Conservation (phyloP, 2,113 vertebrate genomes). For the Gavialis gangeticus region DNA sequence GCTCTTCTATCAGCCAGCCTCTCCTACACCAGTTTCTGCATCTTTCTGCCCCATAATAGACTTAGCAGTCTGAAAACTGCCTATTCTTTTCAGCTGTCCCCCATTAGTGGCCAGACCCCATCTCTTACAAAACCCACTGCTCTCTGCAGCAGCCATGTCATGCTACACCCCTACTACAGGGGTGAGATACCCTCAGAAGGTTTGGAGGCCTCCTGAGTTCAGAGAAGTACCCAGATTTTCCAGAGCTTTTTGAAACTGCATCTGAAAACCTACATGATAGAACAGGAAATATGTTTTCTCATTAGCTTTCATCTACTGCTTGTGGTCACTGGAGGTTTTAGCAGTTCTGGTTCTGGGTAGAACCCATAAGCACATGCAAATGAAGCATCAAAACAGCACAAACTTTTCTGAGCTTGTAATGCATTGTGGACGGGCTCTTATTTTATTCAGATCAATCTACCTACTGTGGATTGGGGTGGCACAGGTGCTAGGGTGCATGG, state of each 20-base stretch:
- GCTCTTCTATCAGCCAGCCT: not conserved
- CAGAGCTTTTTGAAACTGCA: no score
- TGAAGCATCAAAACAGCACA: not conserved
- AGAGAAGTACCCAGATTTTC: no score
- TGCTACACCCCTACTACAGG: not conserved
- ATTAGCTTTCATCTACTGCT: not conserved
- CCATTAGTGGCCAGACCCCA: not conserved
- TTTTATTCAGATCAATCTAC: fast-evolving
- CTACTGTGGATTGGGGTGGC: no score
- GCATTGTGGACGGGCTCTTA: not conserved
- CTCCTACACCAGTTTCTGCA: constrained; percentile 5
- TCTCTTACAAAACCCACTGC: not conserved
- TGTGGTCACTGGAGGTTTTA: not conserved
- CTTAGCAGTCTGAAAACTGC: not conserved
- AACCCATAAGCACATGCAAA: not conserved
- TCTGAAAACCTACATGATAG: no score
- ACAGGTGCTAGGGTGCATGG: no score
- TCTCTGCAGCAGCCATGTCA: not conserved
- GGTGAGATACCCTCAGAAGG: not conserved
- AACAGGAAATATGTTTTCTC: not conserved
- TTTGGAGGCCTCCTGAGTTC: not conserved
- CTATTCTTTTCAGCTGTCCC: not conserved
- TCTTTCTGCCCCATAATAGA: not conserved
- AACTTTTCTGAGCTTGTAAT: fast-evolving
- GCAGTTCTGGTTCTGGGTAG: not conserved